Evolutionary conservation across 2,888 invertebrate genomes (phyloP).

Genomic region (Isoperla grammatica): DNA sequence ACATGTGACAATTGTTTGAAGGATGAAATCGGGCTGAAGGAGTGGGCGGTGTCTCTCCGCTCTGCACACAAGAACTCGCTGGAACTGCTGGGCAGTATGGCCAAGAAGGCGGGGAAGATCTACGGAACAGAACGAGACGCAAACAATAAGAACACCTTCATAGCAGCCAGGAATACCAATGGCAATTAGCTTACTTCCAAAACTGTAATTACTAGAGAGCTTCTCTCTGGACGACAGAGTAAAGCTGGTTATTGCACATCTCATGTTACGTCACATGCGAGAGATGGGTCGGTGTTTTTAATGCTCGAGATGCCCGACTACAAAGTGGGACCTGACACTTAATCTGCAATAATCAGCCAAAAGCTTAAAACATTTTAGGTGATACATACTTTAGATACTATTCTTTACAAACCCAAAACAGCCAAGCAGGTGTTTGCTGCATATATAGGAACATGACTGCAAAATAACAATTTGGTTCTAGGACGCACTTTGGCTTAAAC

Average conservation of each 20-base stretch:
- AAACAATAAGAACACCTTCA: constrained; percentile 46
- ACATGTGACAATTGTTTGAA: constrained; percentile 40
- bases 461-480: no score
- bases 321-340: background rate
- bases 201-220: background rate
- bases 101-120: constrained; percentile 96
- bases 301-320: no score
- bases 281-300: no score
- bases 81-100: constrained; percentile 95
- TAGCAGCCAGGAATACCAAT: constrained; percentile 51
- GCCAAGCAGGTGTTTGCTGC: no score
- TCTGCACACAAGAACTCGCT: constrained; percentile 94
- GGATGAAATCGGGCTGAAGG: constrained; percentile 98
- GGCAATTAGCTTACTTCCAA: constrained; percentile 42
- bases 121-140: constrained; percentile 75
- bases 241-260: no score
- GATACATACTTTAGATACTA: no score
- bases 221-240: background rate
- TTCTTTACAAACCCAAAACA: no score
- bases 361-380: no score
- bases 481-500: no score
- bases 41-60: constrained; percentile 94
- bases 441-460: no score
- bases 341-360: background rate
- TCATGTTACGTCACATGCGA: no score